Evolutionary conservation across 2,888 invertebrate species (phyloP), one percentile per base, ranked within the genome.

Genomic region (Oscheius myriophilus): DNA sequence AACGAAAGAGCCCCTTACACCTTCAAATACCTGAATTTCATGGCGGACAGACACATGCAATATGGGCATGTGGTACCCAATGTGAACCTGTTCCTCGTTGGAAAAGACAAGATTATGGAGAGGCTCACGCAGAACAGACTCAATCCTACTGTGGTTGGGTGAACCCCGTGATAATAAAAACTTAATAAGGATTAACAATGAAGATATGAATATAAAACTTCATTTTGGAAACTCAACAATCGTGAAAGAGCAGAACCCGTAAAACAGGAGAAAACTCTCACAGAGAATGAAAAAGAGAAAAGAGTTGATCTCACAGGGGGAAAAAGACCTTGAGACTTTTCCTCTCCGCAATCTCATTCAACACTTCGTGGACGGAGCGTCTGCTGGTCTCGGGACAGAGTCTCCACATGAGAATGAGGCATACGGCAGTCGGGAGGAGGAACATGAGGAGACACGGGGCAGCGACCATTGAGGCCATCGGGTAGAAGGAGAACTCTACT

Each of bases 21-120:
- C 14, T 79, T 81, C 77, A 81, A 81, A 59, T 82, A 82, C 58
- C 74, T 82, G 61, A 82, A 82, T 71, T 82, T 75, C 73, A 82
- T 81, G 82, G 82, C 82, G 46, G 82, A 82, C 77, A 71, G 80
- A 57, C 78, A 78, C 64, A 78, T 78, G 78, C 78, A 78, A 61
- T 81, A 80, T 41, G 79, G 78, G 21, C 81, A 81, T 42, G 79
- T 79, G 16, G 76, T 81, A 1, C 82, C 82, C 7, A 81, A 81
- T 63, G 79, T 79, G 66, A 81, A 82, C 55, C 57, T 81, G 53
- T 82, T 81, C 64, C 69, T 80, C 14, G 72, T 82, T 12, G 74
- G 73, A 26, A 81, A 80, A 43, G 78, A 82, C 64, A 82, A 82
- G 71, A 81, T 82, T 33, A 78, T 82, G 77, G 75, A 78, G 26